A percentile compares a stretch with the other conserved stretches of the same genome.
Conservation (phyloP, 2,888 invertebrate species). For the Incurvaria masculella region DNA sequence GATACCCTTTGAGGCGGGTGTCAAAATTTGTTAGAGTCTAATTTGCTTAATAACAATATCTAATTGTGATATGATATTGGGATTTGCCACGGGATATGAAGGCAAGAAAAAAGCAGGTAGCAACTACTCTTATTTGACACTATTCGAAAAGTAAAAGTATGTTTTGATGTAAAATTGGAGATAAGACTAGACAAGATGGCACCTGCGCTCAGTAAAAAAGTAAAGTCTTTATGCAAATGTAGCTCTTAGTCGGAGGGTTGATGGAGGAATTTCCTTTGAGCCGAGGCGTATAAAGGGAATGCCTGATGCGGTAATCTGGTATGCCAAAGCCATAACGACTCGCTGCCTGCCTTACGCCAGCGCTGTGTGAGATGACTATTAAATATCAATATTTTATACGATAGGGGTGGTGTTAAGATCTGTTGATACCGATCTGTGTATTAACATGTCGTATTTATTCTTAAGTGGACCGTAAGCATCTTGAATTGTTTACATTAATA, state of each 20-base stretch:
- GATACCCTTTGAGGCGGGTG: too few species aligned
- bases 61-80: too few species aligned
- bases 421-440: conserved; percentile 40
- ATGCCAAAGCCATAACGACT: conserved; percentile 36
- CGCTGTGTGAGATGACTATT: conserved; percentile 38
- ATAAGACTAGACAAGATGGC: conserved; percentile 39
- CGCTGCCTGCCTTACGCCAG: conserved; percentile 46
- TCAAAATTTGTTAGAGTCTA: too few species aligned
- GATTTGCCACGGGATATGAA: too few species aligned
- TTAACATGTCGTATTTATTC: conserved; percentile 53
- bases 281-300: conserved; percentile 28
- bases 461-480: too few species aligned
- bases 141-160: conserved; percentile 49
- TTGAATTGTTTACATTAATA: too few species aligned
- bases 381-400: conserved; percentile 52
- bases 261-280: conserved; percentile 19
- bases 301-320: conserved; percentile 46
- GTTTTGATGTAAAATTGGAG: conserved; percentile 48
- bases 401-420: conserved; percentile 32
- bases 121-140: too few species aligned
- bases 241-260: not conserved
- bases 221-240: not conserved
- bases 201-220: conserved; percentile 33
- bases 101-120: too few species aligned
- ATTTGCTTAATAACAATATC: too few species aligned